Evolutionary conservation across 2,113 vertebrate species (phyloP).

Genomic region (Ariopsis seemanni): DNA sequence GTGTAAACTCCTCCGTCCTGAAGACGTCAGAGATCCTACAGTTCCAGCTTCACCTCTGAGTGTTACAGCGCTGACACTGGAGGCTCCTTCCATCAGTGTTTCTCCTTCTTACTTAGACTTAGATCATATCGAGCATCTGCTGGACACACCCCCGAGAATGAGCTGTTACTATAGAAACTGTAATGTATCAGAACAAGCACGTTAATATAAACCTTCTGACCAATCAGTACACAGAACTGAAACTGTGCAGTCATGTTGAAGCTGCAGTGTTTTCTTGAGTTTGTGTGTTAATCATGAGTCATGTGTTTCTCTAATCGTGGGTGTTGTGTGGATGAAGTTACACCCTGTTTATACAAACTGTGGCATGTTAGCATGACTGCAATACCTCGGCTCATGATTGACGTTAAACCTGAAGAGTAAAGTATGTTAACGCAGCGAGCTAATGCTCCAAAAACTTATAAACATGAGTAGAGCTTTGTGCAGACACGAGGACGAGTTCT

Average conservation of each 20-base stretch:
- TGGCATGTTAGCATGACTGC: not conserved
- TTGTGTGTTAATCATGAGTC: not conserved
- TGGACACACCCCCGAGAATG: not conserved
- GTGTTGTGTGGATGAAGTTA: not conserved
- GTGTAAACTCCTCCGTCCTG: not conserved
- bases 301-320: not conserved
- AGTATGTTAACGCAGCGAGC: not conserved
- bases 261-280: not conserved
- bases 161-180: not conserved
- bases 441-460: not conserved
- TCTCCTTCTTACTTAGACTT: not conserved
- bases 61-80: not conserved
- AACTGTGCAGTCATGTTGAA: too few relatives aligned
- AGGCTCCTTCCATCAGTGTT: not conserved
- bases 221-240: not conserved
- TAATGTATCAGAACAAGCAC: not conserved
- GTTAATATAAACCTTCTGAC: not conserved
- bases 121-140: too few relatives aligned
- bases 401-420: not conserved
- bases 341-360: slow-evolving; percentile 7
- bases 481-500: not conserved
- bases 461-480: not conserved
- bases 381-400: not conserved
- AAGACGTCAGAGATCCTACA: not conserved
- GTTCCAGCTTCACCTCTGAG: not conserved